Evolutionary conservation across 2,797 vertebrate species (phyloP).

Genomic region (Falco peregrinus): DNA sequence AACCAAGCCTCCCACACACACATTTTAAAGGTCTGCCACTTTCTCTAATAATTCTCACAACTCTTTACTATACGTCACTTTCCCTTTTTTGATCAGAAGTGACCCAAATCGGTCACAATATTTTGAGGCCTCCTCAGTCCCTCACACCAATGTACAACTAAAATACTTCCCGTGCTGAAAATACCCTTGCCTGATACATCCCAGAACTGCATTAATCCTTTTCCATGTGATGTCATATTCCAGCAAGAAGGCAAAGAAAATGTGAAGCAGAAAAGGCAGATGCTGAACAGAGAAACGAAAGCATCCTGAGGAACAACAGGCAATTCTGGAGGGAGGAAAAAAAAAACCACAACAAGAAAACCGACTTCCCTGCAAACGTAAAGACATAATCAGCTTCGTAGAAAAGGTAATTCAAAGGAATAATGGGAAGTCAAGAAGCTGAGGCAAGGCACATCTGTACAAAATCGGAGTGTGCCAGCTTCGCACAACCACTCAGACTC

Average conservation of each 20-base stretch:
- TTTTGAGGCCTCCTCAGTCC: neutral
- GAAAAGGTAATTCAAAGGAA: constrained; percentile 47
- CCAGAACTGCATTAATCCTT: constrained; percentile 26
- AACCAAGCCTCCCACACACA: neutral
- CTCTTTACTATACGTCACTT: neutral
- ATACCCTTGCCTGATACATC: constrained; percentile 1
- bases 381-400: constrained; percentile 45
- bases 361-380: neutral
- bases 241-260: constrained; percentile 15
- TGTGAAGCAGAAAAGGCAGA: neutral
- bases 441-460: constrained; percentile 1
- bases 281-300: constrained; percentile 10
- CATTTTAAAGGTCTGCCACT: constrained; percentile 10
- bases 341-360: neutral
- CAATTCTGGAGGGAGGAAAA: neutral
- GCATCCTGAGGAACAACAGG: neutral
- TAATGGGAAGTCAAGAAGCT: constrained; percentile 23
- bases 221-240: constrained; percentile 24
- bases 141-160: neutral
- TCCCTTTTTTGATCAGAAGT: constrained; percentile 1
- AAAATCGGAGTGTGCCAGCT: neutral
- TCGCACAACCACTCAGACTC: neutral
- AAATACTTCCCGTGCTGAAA: constrained; percentile 36
- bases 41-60: neutral
- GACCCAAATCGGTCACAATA: neutral